Percentiles rank a stretch among this genome's conserved stretches.
These are phyloP conservation scores for Hofmannophila pseudospretella DNA, from an alignment of 2,888 invertebrate genomes.

Conservation along the genomic window DNA sequence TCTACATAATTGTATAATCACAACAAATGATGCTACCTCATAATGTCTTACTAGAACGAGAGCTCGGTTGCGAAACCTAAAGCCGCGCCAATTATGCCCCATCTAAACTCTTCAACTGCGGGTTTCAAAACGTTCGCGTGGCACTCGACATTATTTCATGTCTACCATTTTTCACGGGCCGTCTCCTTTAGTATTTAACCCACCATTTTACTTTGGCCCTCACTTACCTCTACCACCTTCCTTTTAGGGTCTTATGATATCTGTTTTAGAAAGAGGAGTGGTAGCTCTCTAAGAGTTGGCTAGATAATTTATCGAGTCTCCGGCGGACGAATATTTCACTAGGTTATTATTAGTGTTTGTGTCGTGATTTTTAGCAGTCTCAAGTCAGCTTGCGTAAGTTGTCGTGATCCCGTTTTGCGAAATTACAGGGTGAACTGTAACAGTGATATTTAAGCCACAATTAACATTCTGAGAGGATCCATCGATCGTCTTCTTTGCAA, in stretches of 20 bases:
- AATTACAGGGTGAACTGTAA: constrained; percentile 24
- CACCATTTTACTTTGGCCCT: constrained; percentile 15
- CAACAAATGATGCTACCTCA: constrained; percentile 1
- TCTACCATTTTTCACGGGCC: constrained; percentile 30
- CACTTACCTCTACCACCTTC: constrained; percentile 1
- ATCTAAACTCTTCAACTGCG: constrained; percentile 12
- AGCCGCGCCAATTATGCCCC: constrained; percentile 12
- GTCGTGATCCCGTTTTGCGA: constrained; percentile 36
- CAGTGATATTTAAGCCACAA: constrained; percentile 29
- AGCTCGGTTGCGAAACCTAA: constrained; percentile 12
- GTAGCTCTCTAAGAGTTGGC: constrained; percentile 15
- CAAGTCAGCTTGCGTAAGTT: constrained; percentile 21
- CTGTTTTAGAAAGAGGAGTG: not conserved
- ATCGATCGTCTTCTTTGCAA: constrained; percentile 17
- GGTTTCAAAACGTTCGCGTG: constrained; percentile 16
- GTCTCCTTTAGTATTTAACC: constrained; percentile 22
- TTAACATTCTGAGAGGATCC: constrained; percentile 19
- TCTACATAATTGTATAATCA: constrained; percentile 1
- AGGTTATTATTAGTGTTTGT: constrained; percentile 28
- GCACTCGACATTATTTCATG: constrained; percentile 20
- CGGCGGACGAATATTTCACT: constrained; percentile 23
- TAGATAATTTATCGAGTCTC: constrained; percentile 20
- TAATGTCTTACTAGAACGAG: constrained; percentile 5
- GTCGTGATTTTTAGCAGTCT: constrained; percentile 38
- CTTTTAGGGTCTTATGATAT: not conserved